Conservation (phyloP, 2,113 vertebrate genomes). For the Hippopotamus amphibius region DNA sequence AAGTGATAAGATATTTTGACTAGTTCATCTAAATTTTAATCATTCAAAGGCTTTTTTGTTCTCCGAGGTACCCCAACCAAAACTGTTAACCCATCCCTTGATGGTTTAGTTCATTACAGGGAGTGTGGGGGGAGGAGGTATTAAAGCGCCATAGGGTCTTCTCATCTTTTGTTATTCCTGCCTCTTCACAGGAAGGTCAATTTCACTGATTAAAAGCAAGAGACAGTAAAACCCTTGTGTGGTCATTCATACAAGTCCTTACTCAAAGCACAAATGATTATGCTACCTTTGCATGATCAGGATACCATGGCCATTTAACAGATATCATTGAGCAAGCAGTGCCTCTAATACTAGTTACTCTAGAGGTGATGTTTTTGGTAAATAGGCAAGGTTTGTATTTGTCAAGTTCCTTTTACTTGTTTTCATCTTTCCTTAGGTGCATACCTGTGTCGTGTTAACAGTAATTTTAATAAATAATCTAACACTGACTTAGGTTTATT, state of each 20-base stretch:
- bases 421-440: not conserved
- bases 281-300: not conserved
- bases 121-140: rapidly evolving
- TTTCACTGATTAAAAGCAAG: not conserved
- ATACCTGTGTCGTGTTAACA: not conserved
- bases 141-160: not conserved
- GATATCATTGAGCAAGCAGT: not conserved
- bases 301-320: not conserved
- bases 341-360: not conserved
- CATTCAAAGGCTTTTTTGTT: not conserved
- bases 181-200: not conserved
- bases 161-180: not conserved
- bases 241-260: not conserved
- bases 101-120: not conserved
- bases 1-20: not conserved
- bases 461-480: not conserved
- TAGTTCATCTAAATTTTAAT: not conserved
- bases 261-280: not conserved
- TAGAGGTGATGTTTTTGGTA: not conserved
- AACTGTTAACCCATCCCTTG: not conserved
- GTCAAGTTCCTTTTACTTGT: not conserved
- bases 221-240: not conserved
- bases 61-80: not conserved
- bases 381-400: not conserved
- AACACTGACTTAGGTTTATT: not conserved